Conservation (phyloP, 1,140 invertebrate species). For the Sitobion miscanthi region DNA sequence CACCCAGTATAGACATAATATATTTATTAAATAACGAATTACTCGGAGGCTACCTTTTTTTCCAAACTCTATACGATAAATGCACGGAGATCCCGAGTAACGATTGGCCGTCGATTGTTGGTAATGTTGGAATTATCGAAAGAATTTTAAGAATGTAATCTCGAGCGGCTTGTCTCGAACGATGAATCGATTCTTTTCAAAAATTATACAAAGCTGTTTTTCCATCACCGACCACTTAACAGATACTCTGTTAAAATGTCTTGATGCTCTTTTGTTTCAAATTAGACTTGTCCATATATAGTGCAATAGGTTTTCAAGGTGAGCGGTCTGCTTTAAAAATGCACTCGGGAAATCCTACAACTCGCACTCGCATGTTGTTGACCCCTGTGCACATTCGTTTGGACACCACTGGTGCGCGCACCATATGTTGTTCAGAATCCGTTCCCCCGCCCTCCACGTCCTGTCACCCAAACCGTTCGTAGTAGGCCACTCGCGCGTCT, state of each 20-base stretch:
- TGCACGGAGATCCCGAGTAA: neutral
- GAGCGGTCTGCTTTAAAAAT: neutral
- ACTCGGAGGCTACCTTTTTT: neutral
- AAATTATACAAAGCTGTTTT: conserved; percentile 42
- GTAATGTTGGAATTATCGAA: neutral
- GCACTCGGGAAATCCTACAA: neutral
- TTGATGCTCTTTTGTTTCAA: conserved; percentile 34
- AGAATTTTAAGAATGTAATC: conserved; percentile 44
- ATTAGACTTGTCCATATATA: conserved; percentile 9
- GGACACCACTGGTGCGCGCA: conserved; percentile 38
- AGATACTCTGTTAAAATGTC: neutral
- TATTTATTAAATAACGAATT: neutral
- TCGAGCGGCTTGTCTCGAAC: conserved; percentile 7
- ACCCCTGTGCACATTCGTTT: conserved; percentile 39
- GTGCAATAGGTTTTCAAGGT: conserved; percentile 29
- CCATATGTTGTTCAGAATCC: conserved; percentile 53
- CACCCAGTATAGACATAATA: neutral
- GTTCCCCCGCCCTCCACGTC: conserved; percentile 16
- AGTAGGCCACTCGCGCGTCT: conserved; percentile 50
- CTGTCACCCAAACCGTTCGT: neutral
- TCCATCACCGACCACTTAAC: neutral
- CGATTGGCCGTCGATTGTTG: conserved; percentile 21
- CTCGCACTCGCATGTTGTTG: conserved; percentile 46
- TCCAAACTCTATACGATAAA: neutral
- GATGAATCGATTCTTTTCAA: neutral